Evolutionary conservation across 2,113 vertebrate species (phyloP), one percentile per base, ranked within the genome.

Genomic region (Vireo altiloquus): DNA sequence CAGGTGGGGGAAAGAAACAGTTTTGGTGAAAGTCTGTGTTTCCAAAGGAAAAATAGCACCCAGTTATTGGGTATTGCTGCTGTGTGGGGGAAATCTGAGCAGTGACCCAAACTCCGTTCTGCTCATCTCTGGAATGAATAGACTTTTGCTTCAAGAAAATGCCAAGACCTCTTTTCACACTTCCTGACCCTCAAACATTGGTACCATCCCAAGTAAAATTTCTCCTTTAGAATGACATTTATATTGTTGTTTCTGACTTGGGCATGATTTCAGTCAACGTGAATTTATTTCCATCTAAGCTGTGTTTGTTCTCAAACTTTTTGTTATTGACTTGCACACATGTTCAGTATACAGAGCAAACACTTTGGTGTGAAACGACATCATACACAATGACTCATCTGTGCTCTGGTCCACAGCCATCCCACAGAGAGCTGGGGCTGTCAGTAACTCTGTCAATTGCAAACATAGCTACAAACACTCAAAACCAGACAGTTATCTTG

Each of bases 341-440:
- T 91, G 87, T 96, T 96, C 24, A 19, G 84, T 95, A 92, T 90
- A 87, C 94, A 95, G 92, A 96, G 94, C 89, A 97, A 97, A 95
- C 92, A 95, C 72, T 95, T 94, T 21, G 71, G 94, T 94, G 94
- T 90, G 96, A 97, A 97, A 94, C 96, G 96, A 69, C 95, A 97
- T 96, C 90, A 90, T 77, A 97, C 90, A 96, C 90, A 96, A 71
- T 97, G 97, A 97, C 52, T 97, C 96, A 97, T 91, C 79, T 4
- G 7, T 92, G 92, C 90, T 95, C 89, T 96, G 92, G 96, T 96
- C 97, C 91, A 81, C 88, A 96, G 92, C 72, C 95, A 97, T 96
- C 97, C 96, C 92, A 96, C 96, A 92, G 92, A 92, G 96, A 97
- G 84, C 95, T 93, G 87, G 88, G 79, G 84, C 94, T 97, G 96